phyloP scores from a whole-genome alignment of 2,888 invertebrate species.

The Tridacna gigas region DNA sequence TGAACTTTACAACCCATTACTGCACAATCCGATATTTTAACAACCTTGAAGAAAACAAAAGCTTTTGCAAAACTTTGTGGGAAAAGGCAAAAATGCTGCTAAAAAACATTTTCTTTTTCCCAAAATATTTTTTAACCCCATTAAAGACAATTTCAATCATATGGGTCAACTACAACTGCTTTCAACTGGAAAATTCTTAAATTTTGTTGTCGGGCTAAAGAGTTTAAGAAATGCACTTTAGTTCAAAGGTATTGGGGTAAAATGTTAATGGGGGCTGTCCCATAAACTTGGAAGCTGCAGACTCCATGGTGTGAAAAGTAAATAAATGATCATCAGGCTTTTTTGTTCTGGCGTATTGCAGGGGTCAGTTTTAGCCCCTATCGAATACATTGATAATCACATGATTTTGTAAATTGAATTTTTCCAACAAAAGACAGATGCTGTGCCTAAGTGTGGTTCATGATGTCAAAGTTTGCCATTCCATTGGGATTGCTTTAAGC shows the following conservation, averaged over 20 bases:
- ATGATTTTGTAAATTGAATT: background rate
- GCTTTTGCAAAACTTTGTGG: too few species aligned
- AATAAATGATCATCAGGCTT: constrained; percentile 28
- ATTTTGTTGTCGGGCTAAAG: too few species aligned
- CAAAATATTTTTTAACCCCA: too few species aligned
- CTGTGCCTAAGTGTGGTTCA: background rate
- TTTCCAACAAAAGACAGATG: background rate
- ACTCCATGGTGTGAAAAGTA: constrained; percentile 48
- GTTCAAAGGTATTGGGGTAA: background rate
- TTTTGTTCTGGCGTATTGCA: constrained; percentile 1
- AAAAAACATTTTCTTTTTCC: too few species aligned
- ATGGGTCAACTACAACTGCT: too few species aligned
- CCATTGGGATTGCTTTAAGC: background rate
- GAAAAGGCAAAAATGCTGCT: too few species aligned
- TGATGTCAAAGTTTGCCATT: background rate
- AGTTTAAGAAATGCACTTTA: background rate
- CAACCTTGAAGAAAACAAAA: too few species aligned
- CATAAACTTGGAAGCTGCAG: background rate
- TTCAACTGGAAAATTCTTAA: too few species aligned
- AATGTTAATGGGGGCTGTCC: background rate
- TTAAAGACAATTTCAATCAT: too few species aligned
- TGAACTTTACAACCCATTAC: too few species aligned
- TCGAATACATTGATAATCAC: background rate
- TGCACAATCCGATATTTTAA: too few species aligned
- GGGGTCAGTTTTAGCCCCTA: constrained; percentile 9